Evolutionary conservation across 2,888 invertebrate genomes (phyloP).

Genomic region (Drosophila nigricruria): DNA sequence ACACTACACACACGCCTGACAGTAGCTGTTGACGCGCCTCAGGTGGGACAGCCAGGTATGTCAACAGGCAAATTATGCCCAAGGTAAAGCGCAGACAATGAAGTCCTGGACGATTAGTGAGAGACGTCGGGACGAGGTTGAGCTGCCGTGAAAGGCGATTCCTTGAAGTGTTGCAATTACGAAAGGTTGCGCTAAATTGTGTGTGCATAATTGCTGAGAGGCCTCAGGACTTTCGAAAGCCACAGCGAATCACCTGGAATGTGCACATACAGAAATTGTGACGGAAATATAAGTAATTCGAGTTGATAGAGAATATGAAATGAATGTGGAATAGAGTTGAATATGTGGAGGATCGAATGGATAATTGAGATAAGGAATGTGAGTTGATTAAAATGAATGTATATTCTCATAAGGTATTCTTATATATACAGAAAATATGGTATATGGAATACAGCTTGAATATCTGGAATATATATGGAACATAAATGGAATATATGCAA

Average conservation of each 20-base stretch:
- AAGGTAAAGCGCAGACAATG: constrained; percentile 55
- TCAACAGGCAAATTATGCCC: constrained; percentile 75
- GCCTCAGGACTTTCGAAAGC: neutral
- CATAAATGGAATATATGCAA: too few species aligned
- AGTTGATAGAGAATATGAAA: neutral
- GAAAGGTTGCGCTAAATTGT: constrained; percentile 59
- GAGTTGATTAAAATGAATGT: neutral
- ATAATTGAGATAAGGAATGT: neutral
- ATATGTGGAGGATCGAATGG: neutral
- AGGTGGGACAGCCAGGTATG: constrained; percentile 63
- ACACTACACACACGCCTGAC: constrained; percentile 22
- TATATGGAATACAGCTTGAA: neutral
- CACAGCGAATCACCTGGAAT: constrained; percentile 2
- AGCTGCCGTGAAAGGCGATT: constrained; percentile 23
- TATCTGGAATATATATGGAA: neutral
- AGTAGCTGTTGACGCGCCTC: constrained; percentile 69
- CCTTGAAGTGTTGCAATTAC: constrained; percentile 57
- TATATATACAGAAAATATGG: too few species aligned
- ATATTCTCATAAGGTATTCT: too few species aligned
- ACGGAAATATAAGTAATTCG: constrained; percentile 3
- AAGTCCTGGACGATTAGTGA: constrained; percentile 47
- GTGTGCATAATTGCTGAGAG: constrained; percentile 50
- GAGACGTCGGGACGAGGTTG: constrained; percentile 8
- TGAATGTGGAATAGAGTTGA: neutral
- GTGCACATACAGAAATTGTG: neutral